Base-by-base conservation (phyloP, 2,888 invertebrate genomes). In the Drosophila villosipedis region DNA sequence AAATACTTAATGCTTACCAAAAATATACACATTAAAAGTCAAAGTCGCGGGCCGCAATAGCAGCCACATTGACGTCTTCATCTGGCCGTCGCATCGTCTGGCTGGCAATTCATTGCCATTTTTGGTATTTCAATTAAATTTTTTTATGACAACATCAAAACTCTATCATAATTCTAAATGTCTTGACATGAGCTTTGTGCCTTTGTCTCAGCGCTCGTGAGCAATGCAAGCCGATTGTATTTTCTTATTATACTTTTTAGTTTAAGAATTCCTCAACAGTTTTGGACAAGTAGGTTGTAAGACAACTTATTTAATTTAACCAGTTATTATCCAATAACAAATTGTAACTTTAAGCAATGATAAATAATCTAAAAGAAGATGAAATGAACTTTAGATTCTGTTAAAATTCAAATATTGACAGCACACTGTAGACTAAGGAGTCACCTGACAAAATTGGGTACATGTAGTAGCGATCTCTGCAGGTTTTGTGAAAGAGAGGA, bases 61-160 rank as follows among this genome's bases (percentile, higher is more conserved):
- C 80, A 76, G 68, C 68, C 76, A 63, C 82, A 72, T 79, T 77
- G 80, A 80, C 69, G 66, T 77, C 69, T 80, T 82, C 73, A 77
- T 82, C 74, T 57, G 60, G 30, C 39, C 62, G 61, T 37, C 59
- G 33, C 30, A 22, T 31, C 52, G 59, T 66, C 76, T 57, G 64
- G 58, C 64, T 47, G 47, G 66, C 76, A 68, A 79, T 83, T 73
- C 88, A 76, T 83, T 84, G 84, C 92, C 91, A 90, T 91, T 92
- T 92, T 91, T 91, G 92, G 91, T 91, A 92, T 92, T 92, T 92
- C 92, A 92, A 92, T 92, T 92, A 92, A 92, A 91, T 91, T 91
- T 92, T 90, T 91, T 92, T 91, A 91, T 92, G 89, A 89, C 90
- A 91, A 90, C 90, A 91, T 91, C 90, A 91, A 91, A 90, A 91